These are phyloP conservation scores for Colletes latitarsis DNA, from an alignment of 1,140 invertebrate species.

Conservation along the genomic window DNA sequence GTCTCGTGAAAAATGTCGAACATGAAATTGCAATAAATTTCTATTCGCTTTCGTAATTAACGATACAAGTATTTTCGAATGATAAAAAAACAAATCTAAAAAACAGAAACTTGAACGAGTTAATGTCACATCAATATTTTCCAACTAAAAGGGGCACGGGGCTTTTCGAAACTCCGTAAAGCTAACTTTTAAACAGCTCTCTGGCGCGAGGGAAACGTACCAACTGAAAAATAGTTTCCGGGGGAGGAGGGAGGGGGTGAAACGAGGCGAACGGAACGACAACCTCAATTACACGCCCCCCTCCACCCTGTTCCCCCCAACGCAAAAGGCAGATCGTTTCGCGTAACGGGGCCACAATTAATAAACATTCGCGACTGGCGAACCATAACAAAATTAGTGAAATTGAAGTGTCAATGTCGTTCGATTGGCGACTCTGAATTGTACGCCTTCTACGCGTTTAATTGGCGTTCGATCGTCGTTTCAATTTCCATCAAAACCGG, in stretches of 20 bases:
- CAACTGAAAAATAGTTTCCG: neutral
- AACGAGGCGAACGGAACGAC: neutral
- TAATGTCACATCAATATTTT: neutral
- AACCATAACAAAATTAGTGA: conserved; percentile 14
- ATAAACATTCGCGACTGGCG: conserved; percentile 18
- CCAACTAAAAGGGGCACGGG: neutral
- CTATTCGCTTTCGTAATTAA: too few relatives aligned
- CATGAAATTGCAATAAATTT: too few relatives aligned
- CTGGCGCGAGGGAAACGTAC: neutral
- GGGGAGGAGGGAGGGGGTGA: too few relatives aligned
- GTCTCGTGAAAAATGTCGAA: too few relatives aligned
- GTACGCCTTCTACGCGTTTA: conserved; percentile 1
- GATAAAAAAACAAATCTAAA: neutral
- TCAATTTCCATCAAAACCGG: conserved; percentile 16
- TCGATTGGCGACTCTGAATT: neutral
- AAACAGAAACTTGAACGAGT: neutral
- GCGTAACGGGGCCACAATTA: conserved; percentile 10
- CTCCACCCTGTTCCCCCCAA: neutral
- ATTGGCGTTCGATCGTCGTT: conserved; percentile 9
- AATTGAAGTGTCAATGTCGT: conserved; percentile 23
- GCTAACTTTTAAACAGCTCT: neutral
- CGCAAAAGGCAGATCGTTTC: neutral
- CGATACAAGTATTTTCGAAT: neutral
- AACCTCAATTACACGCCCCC: neutral
- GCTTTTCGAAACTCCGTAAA: neutral